Evolutionary conservation across 2,888 invertebrate species (phyloP), one percentile per base, ranked within the genome.

Genomic region (Eupithecia dodoneata): DNA sequence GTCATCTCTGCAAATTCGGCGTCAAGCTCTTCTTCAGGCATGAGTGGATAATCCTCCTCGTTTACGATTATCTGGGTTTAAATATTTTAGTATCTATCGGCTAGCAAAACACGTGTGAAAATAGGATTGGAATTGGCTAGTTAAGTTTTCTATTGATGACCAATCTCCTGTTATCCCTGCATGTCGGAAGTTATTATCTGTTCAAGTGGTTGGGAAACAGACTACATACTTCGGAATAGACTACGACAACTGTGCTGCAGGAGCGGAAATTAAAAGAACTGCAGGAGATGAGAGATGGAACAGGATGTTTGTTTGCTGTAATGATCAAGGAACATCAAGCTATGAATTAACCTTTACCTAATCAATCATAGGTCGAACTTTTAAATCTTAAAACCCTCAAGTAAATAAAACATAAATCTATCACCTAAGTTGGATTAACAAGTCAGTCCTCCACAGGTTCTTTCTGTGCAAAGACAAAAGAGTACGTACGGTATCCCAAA

Each of bases 81-180:
- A 63, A 63, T 30, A 63, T 12, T 63, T 18, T 63, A 18, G 63
- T 63, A 12, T 63, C 63, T 63, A 63, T 63, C 63, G 18, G 59
- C 6, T 30, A 30, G 18, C 12, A 63, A 63, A 63, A 12, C 4
- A 12, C 12, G 5, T 55, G 15, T n/a, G 30, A 30, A 30, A 30
- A 18, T 9, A 4, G 9, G 9, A 18, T 59, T 10, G 30, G 12
- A 63, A 63, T 63, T 30, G 10, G 10, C 30, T 4, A 30, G 10
- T 30, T 30, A 30, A 30, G 3, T 63, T 63, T 30, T 18, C 10
- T 63, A 59, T 77, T 65, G 69, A 74, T 72, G 52, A 45, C 52
- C 72, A 77, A 77, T 75, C 44, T 75, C 75, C 77, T 71, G 52
- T 55, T 45, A 9, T 59, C 2, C 18, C n/a, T 69, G 15, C 15